These are phyloP conservation scores for Epistrophe grossulariae DNA, from an alignment of 2,888 invertebrate species.

Conservation along the genomic window DNA sequence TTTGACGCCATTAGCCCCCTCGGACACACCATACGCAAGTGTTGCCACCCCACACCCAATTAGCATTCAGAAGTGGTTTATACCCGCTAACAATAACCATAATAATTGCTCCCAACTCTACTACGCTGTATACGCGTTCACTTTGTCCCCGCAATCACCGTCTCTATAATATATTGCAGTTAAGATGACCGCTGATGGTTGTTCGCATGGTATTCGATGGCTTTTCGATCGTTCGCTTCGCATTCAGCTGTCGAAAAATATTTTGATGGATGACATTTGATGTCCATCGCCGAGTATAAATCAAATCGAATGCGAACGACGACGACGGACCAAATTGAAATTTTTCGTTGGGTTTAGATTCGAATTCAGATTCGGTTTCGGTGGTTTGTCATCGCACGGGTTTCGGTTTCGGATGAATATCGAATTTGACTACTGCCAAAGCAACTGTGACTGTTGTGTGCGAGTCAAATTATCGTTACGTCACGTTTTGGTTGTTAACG, in stretches of 20 bases:
- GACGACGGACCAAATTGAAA: conserved; percentile 60
- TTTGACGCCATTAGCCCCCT: conserved; percentile 75
- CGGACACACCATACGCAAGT: conserved; percentile 65
- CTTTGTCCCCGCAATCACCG: neutral
- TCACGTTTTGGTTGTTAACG: conserved; percentile 83
- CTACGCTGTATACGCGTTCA: neutral
- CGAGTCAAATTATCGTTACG: conserved; percentile 74
- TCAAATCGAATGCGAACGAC: conserved; percentile 78
- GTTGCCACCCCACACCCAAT: conserved; percentile 74
- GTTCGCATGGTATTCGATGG: conserved; percentile 45
- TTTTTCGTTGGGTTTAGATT: conserved; percentile 22
- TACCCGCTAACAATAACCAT: conserved; percentile 68
- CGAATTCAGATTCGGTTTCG: conserved; percentile 14
- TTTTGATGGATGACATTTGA: conserved; percentile 80
- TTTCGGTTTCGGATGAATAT: conserved; percentile 49
- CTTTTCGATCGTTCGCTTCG: conserved; percentile 73
- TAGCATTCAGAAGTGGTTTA: conserved; percentile 66
- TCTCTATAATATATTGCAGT: neutral
- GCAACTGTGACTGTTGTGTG: conserved; percentile 18
- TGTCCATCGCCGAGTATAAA: conserved; percentile 82
- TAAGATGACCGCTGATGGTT: conserved; percentile 8
- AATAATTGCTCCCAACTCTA: conserved; percentile 66
- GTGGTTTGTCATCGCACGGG: conserved; percentile 59
- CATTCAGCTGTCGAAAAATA: conserved; percentile 75
- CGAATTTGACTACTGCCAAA: conserved; percentile 58